Conservation (phyloP, 64 coral and sea anemone genomes). For the Porites australiensis region DNA sequence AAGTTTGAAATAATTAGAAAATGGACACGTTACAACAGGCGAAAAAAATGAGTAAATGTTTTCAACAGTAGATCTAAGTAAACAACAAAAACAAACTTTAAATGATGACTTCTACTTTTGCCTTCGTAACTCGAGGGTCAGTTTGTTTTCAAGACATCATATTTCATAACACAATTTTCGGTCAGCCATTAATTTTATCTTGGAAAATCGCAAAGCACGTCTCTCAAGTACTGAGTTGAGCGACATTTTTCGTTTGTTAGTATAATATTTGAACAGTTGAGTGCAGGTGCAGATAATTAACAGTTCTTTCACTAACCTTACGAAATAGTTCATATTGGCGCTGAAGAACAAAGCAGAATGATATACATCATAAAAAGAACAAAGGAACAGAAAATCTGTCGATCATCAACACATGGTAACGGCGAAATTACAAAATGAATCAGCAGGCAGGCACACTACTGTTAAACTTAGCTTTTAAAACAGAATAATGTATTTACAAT, state of each 20-base stretch:
- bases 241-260: neutral
- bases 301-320: neutral
- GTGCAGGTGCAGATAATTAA: slow-evolving; percentile 25
- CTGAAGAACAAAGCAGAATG: neutral
- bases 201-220: neutral
- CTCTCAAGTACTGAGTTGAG: neutral
- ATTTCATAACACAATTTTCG: too few species aligned
- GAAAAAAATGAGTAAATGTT: neutral
- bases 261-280: neutral
- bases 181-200: too few species aligned
- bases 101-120: too few species aligned
- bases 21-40: neutral
- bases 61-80: neutral
- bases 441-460: too few species aligned
- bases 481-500: too few species aligned
- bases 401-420: neutral
- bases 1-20: neutral
- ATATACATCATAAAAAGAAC: neutral
- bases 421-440: neutral
- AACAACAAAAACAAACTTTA: too few species aligned
- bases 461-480: too few species aligned
- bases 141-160: too few species aligned
- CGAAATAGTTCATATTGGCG: neutral
- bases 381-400: neutral
- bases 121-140: too few species aligned